phyloP scores from a whole-genome alignment of 2,888 invertebrate species.

The Eudemis profundana region DNA sequence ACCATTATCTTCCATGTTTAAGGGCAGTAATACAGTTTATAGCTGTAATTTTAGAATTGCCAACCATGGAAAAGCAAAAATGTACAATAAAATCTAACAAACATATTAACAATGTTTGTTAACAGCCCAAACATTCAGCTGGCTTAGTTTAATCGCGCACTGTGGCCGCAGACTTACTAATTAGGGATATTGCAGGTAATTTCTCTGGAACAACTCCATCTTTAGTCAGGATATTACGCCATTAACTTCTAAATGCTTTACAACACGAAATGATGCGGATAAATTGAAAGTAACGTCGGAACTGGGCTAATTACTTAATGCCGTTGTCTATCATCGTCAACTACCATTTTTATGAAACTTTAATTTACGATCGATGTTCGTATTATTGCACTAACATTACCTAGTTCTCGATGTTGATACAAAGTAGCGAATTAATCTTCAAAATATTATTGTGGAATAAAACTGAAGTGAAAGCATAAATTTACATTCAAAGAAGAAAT shows the following conservation, averaged over 20 bases:
- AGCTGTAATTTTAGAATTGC: background rate
- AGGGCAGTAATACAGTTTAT: background rate
- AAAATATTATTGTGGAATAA: background rate
- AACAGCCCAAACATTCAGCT: slow-evolving; percentile 8
- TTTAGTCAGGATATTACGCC: slow-evolving; percentile 52
- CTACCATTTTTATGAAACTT: slow-evolving; percentile 19
- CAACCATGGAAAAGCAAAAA: background rate
- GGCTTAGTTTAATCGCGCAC: slow-evolving; percentile 46
- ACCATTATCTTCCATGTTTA: slow-evolving; percentile 2
- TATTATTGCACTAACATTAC: background rate
- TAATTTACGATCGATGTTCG: background rate
- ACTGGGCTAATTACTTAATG: slow-evolving; percentile 20
- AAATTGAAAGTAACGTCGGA: slow-evolving; percentile 20
- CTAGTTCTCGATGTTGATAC: background rate
- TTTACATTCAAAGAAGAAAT: background rate
- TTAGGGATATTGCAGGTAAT: slow-evolving; percentile 50
- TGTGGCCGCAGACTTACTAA: slow-evolving; percentile 49
- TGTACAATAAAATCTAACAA: background rate
- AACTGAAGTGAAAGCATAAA: background rate
- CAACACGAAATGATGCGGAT: slow-evolving; percentile 43
- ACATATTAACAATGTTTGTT: slow-evolving; percentile 11
- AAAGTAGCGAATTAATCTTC: background rate
- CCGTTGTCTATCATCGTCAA: slow-evolving; percentile 12
- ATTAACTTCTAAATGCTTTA: slow-evolving; percentile 49
- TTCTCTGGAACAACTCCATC: slow-evolving; percentile 52